Base-by-base conservation (phyloP, 2,888 invertebrate genomes). In the Phyllotreta cruciferae region DNA sequence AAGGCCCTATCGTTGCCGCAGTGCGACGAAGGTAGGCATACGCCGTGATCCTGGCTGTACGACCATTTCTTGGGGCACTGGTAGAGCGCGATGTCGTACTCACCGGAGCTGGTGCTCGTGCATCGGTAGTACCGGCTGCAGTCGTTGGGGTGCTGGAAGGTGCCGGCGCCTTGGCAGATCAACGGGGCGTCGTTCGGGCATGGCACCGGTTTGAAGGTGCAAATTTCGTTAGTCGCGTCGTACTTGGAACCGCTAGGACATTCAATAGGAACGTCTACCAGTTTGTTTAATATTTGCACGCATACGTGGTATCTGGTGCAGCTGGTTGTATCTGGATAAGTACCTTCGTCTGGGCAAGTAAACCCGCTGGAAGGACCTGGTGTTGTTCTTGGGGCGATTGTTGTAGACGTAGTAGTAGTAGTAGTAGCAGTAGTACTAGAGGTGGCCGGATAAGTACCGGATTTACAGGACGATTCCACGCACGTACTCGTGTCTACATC, bases 51-150 rank as follows among this genome's bases (percentile, higher is more conserved):
- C 64, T 74, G 76, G 66, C 71, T 66, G 70, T 82, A 86, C 54
- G 82, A 78, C 2, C 84, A 83, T 69, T 77, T 77, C 24, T 76
- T 67, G 39, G 79, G 74, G 74, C 86, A 86, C 70, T 78, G 77
- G 71, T 85, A 84, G 73, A 84, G 82, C 66, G 82, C 82, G 39
- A 83, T 78, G 72, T 82, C 80, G 70, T 83, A 86, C 70, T 83
- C 83, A n/a, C 83, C 79, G 60, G 81, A 74, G 68, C 83, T 80
- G 3, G 6, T 36, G 36, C 83, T 83, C 72, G 79, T 74, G 68
- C 86, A 86, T 53, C 82, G 80, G 68, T 85, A 86, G 73, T 84
- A 86, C 71, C 82, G 83, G 54, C 80, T 81, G 64, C 85, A 85
- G 69, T 85, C 80, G 35, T 76, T 71, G 10, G 78, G 79, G 73